phyloP scores from a whole-genome alignment of 2,888 invertebrate genomes.

The Dendrolimus houi region DNA sequence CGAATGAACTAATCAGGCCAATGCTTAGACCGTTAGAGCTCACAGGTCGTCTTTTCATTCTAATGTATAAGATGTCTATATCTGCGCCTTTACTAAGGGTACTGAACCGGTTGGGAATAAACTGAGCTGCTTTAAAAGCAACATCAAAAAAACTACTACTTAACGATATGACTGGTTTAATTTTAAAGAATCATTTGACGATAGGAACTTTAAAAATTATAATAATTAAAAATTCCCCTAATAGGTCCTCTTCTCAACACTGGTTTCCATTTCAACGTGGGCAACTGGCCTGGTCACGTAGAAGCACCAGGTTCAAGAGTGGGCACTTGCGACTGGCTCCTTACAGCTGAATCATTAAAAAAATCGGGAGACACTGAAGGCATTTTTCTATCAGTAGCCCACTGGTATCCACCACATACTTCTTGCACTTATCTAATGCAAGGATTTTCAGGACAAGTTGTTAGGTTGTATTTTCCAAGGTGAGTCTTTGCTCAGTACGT shows the following conservation, averaged over 20 bases:
- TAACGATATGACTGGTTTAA: no score
- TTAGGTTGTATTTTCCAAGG: constrained; percentile 93
- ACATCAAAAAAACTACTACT: no score
- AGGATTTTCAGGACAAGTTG: constrained; percentile 90
- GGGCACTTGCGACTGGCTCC: constrained; percentile 92
- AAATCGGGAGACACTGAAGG: constrained; percentile 89
- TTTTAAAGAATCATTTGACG: no score
- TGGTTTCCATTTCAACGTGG: constrained; percentile 96
- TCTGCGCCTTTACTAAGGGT: no score
- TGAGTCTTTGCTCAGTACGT: constrained; percentile 32
- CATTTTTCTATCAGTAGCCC: constrained; percentile 92
- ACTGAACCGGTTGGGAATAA: no score
- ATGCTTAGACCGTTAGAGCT: no score
- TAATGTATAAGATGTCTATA: no score
- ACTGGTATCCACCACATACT: constrained; percentile 96
- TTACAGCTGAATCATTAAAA: constrained; percentile 87
- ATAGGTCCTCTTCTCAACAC: constrained; percentile 90
- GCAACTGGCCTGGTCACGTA: constrained; percentile 95
- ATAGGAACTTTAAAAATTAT: no score
- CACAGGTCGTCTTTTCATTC: no score
- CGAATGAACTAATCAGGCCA: no score
- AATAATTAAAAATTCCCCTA: neutral
- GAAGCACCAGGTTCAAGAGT: constrained; percentile 91
- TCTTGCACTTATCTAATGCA: constrained; percentile 94
- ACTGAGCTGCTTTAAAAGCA: no score